These are phyloP conservation scores for Nephrotoma guestfalica DNA, from an alignment of 2,888 invertebrate genomes.

Conservation along the genomic window DNA sequence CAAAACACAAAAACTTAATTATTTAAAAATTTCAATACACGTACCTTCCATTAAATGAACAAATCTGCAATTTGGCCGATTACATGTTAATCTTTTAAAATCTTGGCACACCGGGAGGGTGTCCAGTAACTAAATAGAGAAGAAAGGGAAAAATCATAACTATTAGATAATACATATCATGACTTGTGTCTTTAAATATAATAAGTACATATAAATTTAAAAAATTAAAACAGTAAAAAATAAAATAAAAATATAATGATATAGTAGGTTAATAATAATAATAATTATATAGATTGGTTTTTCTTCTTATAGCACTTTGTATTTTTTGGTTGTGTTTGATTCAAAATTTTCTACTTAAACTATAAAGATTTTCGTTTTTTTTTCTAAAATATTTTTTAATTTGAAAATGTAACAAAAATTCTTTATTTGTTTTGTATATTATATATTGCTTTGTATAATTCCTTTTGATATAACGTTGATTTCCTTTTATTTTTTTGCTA, in stretches of 20 bases:
- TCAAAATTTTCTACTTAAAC: slow-evolving; percentile 2
- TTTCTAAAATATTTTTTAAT: background rate
- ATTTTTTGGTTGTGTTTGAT: background rate
- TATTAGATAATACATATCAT: slow-evolving; percentile 2
- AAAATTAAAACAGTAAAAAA: slow-evolving; percentile 10
- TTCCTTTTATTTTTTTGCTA: background rate
- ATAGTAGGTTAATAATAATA: background rate
- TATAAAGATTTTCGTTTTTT: background rate
- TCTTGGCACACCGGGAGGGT: slow-evolving; percentile 99
- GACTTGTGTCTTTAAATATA: background rate
- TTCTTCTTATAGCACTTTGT: background rate
- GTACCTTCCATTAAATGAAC: slow-evolving; percentile 95
- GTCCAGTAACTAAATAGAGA: slow-evolving; percentile 89
- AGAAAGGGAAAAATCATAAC: slow-evolving; percentile 3
- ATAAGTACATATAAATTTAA: slow-evolving; percentile 8
- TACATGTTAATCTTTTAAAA: slow-evolving; percentile 97
- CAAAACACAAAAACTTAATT: background rate
- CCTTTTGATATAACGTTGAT: background rate
- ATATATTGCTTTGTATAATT: background rate
- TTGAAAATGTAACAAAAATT: background rate
- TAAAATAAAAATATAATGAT: slow-evolving; percentile 1
- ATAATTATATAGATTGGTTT: background rate
- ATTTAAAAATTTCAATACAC: slow-evolving; percentile 21
- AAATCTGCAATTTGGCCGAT: slow-evolving; percentile 94
- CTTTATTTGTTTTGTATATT: background rate